Percentiles rank a stretch among this genome's conserved stretches.
These are phyloP conservation scores for Philereme transversata DNA, from an alignment of 2,888 invertebrate genomes.

Conservation along the genomic window DNA sequence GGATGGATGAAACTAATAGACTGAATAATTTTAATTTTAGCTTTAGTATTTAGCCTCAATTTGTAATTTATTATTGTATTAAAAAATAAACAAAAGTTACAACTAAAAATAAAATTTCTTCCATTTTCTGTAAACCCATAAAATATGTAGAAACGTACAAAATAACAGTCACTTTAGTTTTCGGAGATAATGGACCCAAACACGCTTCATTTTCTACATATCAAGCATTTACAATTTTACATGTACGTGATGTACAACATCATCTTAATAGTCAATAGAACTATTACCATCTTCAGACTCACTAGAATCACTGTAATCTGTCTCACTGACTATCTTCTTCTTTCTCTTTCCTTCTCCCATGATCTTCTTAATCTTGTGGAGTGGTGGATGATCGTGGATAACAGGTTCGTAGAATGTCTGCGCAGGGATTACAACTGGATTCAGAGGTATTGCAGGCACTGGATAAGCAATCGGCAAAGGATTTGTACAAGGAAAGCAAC, in stretches of 20 bases:
- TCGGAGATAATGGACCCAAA: too few relatives aligned
- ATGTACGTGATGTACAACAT: conserved; percentile 23
- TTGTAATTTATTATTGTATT: too few relatives aligned
- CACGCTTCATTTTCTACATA: not conserved
- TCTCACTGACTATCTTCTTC: conserved; percentile 23
- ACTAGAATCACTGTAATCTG: conserved; percentile 22
- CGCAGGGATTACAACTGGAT: conserved; percentile 56
- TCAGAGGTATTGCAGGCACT: conserved; percentile 24
- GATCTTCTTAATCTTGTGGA: conserved; percentile 50
- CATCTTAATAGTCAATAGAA: conserved; percentile 41
- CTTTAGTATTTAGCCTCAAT: not conserved
- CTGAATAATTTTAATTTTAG: conserved; percentile 20
- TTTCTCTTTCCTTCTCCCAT: conserved; percentile 43
- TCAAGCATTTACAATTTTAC: conserved; percentile 25
- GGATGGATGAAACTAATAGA: conserved; percentile 14
- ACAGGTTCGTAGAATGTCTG: conserved; percentile 63
- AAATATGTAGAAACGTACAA: too few relatives aligned
- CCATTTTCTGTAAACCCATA: too few relatives aligned
- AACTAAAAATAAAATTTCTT: too few relatives aligned
- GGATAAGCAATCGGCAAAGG: conserved; percentile 22
- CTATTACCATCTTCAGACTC: conserved; percentile 29
- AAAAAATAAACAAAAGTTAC: too few relatives aligned
- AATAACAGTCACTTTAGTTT: too few relatives aligned
- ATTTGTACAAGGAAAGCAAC: conserved; percentile 24
- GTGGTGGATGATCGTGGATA: conserved; percentile 65